These are phyloP conservation scores for Ctena decussata DNA, from an alignment of 2,888 invertebrate genomes.

Conservation along the genomic window DNA sequence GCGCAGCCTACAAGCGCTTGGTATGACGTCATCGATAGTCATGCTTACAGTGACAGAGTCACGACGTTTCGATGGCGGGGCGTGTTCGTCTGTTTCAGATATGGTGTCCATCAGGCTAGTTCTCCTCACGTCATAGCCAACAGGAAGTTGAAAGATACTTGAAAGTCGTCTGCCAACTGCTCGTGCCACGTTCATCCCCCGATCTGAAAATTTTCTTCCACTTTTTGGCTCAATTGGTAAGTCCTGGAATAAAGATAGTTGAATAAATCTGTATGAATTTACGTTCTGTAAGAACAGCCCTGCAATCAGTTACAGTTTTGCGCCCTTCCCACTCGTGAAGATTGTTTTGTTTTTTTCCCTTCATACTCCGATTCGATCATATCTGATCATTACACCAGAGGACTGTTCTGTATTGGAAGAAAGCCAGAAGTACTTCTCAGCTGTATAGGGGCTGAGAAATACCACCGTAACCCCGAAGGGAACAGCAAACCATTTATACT, in stretches of 20 bases:
- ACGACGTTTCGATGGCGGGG: slow-evolving; percentile 45
- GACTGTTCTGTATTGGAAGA: too few species aligned
- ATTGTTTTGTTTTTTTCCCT: too few species aligned
- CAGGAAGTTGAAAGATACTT: slow-evolving; percentile 62
- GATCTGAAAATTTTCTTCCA: slow-evolving; percentile 36
- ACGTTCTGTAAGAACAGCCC: too few species aligned
- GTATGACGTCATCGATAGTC: background rate
- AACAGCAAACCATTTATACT: too few species aligned
- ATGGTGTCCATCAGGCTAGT: slow-evolving; percentile 39
- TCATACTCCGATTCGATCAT: too few species aligned
- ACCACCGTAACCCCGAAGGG: too few species aligned
- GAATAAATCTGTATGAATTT: too few species aligned
- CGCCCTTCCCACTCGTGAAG: too few species aligned
- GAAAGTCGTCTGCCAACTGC: slow-evolving; percentile 67
- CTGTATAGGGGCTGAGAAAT: too few species aligned
- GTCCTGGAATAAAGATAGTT: background rate
- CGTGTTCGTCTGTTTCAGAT: slow-evolving; percentile 45
- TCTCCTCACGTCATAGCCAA: slow-evolving; percentile 60
- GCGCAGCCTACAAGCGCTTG: background rate
- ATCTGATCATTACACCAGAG: too few species aligned
- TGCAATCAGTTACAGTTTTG: too few species aligned
- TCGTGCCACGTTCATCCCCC: slow-evolving; percentile 58
- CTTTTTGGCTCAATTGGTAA: background rate
- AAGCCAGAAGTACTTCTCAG: too few species aligned
- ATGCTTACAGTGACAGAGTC: slow-evolving; percentile 69